Conservation (phyloP, 2,113 vertebrate species). For the Ciconia maguari region DNA sequence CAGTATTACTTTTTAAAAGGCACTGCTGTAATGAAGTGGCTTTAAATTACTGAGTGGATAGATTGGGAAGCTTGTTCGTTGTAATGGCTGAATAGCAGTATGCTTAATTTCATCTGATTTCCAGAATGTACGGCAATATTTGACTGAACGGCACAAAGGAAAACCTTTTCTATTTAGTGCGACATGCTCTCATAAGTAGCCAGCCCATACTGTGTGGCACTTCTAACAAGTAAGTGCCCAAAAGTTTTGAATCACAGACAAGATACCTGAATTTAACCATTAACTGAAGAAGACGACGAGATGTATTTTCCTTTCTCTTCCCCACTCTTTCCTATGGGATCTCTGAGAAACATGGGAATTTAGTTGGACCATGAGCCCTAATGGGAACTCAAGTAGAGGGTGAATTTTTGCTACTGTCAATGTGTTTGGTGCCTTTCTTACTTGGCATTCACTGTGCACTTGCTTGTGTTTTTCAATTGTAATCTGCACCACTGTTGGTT, state of each 20-base stretch:
- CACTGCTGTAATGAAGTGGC: conserved; percentile 22
- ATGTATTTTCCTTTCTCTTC: not conserved
- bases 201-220: not conserved
- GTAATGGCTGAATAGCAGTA: not conserved
- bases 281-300: not conserved
- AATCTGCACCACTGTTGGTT: fast-evolving
- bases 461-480: not conserved
- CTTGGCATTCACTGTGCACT: fast-evolving
- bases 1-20: conserved; percentile 49
- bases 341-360: not conserved
- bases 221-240: not conserved
- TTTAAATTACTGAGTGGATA: conserved; percentile 31
- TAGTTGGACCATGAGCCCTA: not conserved
- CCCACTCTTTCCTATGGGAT: not conserved
- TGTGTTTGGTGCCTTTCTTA: not conserved
- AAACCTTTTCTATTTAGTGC: not conserved
- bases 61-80: not conserved
- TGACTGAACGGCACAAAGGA: not conserved
- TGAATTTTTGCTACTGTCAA: fast-evolving
- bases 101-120: not conserved
- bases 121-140: not conserved
- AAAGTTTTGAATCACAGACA: not conserved
- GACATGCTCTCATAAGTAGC: not conserved
- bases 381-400: not conserved
- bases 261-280: not conserved